phyloP scores from a whole-genome alignment of 1,140 invertebrate species.

The Diprion similis region DNA sequence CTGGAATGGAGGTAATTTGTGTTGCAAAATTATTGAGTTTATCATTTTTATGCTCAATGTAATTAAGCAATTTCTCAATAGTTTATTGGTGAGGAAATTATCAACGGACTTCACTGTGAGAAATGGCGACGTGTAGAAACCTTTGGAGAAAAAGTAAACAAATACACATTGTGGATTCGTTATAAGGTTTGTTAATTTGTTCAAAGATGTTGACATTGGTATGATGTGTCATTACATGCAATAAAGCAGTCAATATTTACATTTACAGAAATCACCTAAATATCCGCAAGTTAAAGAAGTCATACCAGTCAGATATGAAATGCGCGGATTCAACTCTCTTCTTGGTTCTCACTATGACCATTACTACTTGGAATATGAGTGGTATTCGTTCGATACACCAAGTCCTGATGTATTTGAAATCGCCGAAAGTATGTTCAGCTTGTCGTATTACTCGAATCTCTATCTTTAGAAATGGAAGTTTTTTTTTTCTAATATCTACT shows the following conservation, averaged over 20 bases:
- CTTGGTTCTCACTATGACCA: slow-evolving; percentile 96
- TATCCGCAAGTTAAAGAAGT: slow-evolving; percentile 55
- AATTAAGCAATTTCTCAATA: slow-evolving; percentile 29
- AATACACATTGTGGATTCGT: slow-evolving; percentile 86
- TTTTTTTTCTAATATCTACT: slow-evolving; percentile 10
- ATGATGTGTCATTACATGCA: too few species aligned
- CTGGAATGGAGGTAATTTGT: slow-evolving; percentile 72
- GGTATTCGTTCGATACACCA: slow-evolving; percentile 74
- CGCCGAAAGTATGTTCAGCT: slow-evolving; percentile 60
- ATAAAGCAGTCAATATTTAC: neutral
- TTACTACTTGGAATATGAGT: slow-evolving; percentile 87
- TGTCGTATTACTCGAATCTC: slow-evolving; percentile 8
- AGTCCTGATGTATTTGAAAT: slow-evolving; percentile 74
- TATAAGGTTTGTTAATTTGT: slow-evolving; percentile 64
- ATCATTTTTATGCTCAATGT: slow-evolving; percentile 2
- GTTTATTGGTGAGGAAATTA: slow-evolving; percentile 67
- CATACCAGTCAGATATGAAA: slow-evolving; percentile 84
- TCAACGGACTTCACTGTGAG: slow-evolving; percentile 71
- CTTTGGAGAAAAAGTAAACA: slow-evolving; percentile 82
- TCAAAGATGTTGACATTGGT: neutral
- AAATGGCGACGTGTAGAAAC: slow-evolving; percentile 76
- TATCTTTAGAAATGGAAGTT: slow-evolving; percentile 12
- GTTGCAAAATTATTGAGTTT: neutral
- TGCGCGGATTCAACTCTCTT: slow-evolving; percentile 91
- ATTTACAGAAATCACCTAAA: slow-evolving; percentile 46